Percentiles rank a stretch among this genome's conserved stretches.
Conservation (phyloP, 2,888 invertebrate species). For the Ormyrus nitidulus region DNA sequence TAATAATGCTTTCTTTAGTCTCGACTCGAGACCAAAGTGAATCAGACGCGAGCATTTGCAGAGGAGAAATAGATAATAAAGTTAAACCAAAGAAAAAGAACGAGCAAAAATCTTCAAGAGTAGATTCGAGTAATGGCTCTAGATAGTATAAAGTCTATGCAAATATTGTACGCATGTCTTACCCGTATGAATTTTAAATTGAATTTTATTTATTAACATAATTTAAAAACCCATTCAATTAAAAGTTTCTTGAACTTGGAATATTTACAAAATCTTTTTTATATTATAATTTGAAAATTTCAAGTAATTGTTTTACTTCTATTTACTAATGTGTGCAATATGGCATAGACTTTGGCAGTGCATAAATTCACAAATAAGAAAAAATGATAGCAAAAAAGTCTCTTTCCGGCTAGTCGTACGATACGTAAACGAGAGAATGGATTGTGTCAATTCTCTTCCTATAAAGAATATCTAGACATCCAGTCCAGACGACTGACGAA, state of each 20-base stretch:
- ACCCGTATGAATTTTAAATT: no score
- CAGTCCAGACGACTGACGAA: conserved; percentile 66
- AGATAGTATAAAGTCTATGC: not conserved
- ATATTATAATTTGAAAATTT: no score
- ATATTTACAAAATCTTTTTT: no score
- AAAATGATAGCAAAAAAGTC: not conserved
- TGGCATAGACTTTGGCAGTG: not conserved
- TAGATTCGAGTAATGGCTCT: conserved; percentile 22
- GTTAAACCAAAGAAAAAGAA: conserved; percentile 58
- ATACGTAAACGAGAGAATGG: conserved; percentile 61
- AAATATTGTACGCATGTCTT: no score
- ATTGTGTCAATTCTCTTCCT: conserved; percentile 82
- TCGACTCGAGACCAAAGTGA: conserved; percentile 71
- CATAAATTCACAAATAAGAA: not conserved
- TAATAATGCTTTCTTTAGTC: conserved; percentile 72
- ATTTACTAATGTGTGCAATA: not conserved
- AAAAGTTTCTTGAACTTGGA: no score
- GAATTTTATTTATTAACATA: no score
- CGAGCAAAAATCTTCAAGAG: conserved; percentile 37
- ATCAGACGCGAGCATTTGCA: conserved; percentile 70
- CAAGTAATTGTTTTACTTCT: no score
- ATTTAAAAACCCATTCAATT: no score
- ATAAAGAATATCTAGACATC: conserved; percentile 81
- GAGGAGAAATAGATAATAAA: conserved; percentile 60
- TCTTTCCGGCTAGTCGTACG: conserved; percentile 7